Percentiles rank a stretch among this genome's conserved stretches.
phyloP scores from a whole-genome alignment of 2,797 vertebrate genomes.

The Prunella strophiata region DNA sequence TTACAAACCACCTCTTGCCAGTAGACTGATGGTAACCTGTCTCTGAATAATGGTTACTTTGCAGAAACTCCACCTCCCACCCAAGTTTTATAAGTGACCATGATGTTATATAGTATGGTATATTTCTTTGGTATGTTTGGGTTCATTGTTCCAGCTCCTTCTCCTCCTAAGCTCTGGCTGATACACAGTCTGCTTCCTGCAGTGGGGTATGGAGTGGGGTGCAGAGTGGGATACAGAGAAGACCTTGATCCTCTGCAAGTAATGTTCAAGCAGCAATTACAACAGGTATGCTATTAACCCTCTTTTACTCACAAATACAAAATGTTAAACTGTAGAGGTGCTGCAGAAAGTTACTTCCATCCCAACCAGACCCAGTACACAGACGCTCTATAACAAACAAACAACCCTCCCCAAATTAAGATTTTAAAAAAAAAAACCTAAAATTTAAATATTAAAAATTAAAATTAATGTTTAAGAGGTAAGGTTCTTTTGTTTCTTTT shows the following conservation, averaged over 20 bases:
- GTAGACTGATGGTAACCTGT: neutral
- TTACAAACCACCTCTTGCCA: neutral
- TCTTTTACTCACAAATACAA: neutral
- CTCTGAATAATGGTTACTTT: neutral
- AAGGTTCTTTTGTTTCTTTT: neutral
- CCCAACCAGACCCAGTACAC: neutral
- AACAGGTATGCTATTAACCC: neutral
- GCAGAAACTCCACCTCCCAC: neutral
- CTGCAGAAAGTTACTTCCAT: neutral
- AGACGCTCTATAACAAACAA: rapidly evolving
- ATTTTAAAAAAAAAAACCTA: too few species aligned
- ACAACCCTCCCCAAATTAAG: rapidly evolving
- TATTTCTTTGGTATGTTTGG: neutral
- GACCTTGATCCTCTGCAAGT: neutral
- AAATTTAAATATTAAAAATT: neutral
- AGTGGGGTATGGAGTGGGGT: rapidly evolving
- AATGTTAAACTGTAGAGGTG: neutral
- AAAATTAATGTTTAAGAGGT: neutral
- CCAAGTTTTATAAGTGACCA: neutral
- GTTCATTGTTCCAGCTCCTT: neutral
- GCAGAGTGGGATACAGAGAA: neutral
- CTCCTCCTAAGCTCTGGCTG: neutral
- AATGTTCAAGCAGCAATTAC: neutral
- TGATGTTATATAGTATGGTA: too few species aligned
- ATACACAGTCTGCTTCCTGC: neutral